Percentiles rank a stretch among this genome's conserved stretches.
Conservation (phyloP, 2,797 vertebrate genomes). For the Crocodylus rhombifer region DNA sequence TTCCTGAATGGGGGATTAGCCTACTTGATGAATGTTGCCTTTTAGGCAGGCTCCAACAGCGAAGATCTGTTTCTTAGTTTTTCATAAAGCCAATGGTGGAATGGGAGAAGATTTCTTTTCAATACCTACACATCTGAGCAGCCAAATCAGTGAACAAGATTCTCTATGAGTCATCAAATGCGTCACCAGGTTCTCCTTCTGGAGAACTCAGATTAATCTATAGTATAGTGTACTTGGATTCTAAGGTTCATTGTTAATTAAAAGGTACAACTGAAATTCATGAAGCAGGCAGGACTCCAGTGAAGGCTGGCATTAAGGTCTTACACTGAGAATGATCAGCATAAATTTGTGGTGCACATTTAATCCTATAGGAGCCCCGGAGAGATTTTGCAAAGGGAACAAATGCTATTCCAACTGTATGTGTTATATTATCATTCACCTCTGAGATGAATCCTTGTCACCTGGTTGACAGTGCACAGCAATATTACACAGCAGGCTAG, state of each 20-base stretch:
- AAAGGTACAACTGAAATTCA: background rate
- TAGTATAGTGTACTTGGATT: background rate
- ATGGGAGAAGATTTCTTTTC: background rate
- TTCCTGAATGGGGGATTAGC: too few relatives aligned
- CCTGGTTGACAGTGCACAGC: conserved; percentile 18
- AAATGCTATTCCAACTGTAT: background rate
- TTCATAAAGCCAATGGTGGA: background rate
- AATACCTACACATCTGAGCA: background rate
- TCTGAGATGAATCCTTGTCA: conserved; percentile 3
- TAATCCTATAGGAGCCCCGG: conserved; percentile 11
- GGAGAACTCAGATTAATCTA: background rate
- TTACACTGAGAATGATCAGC: background rate
- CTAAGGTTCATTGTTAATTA: background rate
- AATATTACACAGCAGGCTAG: conserved; percentile 15
- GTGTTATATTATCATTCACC: background rate
- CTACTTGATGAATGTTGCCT: background rate
- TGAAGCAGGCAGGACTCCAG: background rate
- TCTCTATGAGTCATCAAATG: background rate
- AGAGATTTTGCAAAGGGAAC: conserved; percentile 9
- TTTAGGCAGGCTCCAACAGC: background rate
- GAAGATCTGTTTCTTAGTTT: background rate
- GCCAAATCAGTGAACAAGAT: background rate
- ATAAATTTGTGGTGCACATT: background rate
- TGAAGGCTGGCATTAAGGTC: background rate
- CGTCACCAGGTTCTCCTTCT: background rate